Percentiles rank a stretch among this genome's conserved stretches.
Conservation (phyloP, 2,888 invertebrate species). For the Thysanoteuthis rhombus region DNA sequence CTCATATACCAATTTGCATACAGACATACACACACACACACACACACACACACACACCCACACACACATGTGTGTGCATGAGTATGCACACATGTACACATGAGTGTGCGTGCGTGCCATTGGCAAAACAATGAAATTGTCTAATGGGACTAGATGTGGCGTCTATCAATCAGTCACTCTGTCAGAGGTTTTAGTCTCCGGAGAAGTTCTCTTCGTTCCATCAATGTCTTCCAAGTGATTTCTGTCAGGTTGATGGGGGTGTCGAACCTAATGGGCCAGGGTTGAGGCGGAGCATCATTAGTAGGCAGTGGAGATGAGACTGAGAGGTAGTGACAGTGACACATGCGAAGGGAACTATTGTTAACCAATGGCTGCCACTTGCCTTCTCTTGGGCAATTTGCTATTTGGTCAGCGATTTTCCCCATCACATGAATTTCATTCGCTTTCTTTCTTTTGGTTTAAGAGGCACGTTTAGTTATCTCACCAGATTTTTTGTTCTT, state of each 20-base stretch:
- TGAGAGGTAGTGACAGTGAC: neutral
- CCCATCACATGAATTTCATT: neutral
- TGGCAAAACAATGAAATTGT: neutral
- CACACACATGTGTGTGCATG: neutral
- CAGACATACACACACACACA: too few species aligned
- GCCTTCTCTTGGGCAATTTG: neutral
- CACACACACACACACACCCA: too few species aligned
- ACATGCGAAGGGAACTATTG: neutral
- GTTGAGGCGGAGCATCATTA: neutral
- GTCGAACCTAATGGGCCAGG: neutral
- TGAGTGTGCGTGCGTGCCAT: neutral
- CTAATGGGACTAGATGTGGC: neutral
- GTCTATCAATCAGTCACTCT: neutral
- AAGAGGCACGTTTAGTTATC: too few species aligned
- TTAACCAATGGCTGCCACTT: neutral
- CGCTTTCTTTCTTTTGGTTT: too few species aligned
- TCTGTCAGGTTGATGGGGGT: neutral
- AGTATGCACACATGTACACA: neutral
- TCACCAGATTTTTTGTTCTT: too few species aligned
- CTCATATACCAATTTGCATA: neutral
- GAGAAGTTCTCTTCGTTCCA: neutral
- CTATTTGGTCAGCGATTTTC: neutral
- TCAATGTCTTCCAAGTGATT: neutral
- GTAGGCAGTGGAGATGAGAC: neutral
- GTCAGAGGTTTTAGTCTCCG: conserved; percentile 1